Conservation (phyloP, 2,113 vertebrate genomes). For the Cochlearius cochlearius region DNA sequence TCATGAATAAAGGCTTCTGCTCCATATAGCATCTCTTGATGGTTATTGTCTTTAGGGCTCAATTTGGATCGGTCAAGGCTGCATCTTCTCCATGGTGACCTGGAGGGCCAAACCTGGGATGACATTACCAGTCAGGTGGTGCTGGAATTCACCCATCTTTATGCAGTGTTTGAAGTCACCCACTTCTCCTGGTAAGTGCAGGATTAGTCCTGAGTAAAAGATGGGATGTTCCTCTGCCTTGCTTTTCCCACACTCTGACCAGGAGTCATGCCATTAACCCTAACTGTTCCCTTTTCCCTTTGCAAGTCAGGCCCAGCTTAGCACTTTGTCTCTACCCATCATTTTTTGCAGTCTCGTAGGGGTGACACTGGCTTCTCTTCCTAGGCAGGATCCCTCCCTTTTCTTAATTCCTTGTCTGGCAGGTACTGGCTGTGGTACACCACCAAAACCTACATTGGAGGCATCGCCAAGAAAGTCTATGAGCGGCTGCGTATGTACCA, state of each 20-base stretch:
- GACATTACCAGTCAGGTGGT: conserved; percentile 88
- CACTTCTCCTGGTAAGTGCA: conserved; percentile 92
- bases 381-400: neutral
- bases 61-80: conserved; percentile 81
- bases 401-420: neutral
- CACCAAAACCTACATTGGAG: conserved; percentile 84
- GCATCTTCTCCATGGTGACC: conserved; percentile 85
- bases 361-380: neutral
- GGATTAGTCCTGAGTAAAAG: neutral
- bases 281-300: neutral
- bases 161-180: conserved; percentile 89
- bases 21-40: neutral
- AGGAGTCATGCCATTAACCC: neutral
- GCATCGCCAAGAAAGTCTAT: conserved; percentile 86
- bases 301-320: neutral
- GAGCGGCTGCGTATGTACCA: conserved; percentile 87
- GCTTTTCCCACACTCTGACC: neutral
- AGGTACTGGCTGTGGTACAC: conserved; percentile 99
- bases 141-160: conserved; percentile 86
- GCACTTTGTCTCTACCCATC: neutral
- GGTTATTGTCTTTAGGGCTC: conserved; percentile 72
- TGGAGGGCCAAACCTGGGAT: conserved; percentile 83
- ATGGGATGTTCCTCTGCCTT: neutral
- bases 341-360: neutral
- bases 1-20: neutral